Conservation (phyloP, 2,113 vertebrate species). For the Megaceryle maxima region DNA sequence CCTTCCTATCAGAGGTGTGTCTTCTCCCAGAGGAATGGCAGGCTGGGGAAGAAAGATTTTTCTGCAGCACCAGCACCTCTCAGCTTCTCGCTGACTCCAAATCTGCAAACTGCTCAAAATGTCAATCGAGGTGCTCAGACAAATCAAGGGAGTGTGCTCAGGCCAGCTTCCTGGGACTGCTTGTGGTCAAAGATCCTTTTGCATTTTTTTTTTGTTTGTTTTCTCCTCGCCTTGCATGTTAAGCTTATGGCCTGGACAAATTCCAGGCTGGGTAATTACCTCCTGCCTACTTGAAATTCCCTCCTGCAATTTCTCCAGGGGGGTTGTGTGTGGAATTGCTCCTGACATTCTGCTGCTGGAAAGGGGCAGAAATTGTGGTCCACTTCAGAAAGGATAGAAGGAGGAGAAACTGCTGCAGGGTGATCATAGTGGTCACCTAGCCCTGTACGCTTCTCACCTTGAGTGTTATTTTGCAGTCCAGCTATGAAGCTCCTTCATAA, state of each 20-base stretch:
- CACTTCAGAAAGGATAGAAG: not conserved
- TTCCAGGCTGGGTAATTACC: constrained; percentile 30
- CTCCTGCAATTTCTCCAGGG: not conserved
- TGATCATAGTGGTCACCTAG: not conserved
- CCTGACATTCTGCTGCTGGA: not conserved
- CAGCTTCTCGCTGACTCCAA: not conserved
- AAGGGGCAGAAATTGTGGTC: not conserved
- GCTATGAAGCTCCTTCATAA: not conserved
- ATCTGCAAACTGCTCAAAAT: not conserved
- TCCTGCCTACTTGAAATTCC: constrained; percentile 22
- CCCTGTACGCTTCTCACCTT: not conserved
- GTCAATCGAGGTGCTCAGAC: not conserved
- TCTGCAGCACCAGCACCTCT: not conserved
- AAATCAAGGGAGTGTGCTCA: not conserved
- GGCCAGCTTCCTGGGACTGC: not conserved
- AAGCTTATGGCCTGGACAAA: constrained; percentile 16
- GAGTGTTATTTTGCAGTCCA: not conserved
- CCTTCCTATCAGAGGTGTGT: not conserved
- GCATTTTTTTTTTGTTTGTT: not conserved
- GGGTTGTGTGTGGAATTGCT: not conserved
- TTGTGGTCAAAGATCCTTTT: not conserved
- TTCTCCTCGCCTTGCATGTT: not conserved
- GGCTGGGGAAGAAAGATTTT: not conserved
- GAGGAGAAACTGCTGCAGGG: not conserved
- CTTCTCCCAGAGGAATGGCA: not conserved